phyloP scores from a whole-genome alignment of 1,140 invertebrate genomes.

The Berghia stephanieae region DNA sequence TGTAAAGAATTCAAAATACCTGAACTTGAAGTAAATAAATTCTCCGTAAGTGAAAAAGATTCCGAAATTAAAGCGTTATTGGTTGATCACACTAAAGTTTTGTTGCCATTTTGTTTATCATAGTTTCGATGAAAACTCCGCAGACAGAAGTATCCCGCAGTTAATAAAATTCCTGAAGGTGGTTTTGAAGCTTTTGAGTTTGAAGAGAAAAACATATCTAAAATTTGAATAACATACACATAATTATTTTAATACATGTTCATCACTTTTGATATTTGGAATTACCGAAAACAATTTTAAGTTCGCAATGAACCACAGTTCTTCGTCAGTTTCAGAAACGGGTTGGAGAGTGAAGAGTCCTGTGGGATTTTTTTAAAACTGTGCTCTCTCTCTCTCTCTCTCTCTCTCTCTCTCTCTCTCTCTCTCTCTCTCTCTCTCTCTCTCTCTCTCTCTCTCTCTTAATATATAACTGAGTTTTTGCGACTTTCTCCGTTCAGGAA shows the following conservation, averaged over 20 bases:
- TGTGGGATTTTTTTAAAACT: too few relatives aligned
- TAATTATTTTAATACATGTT: not conserved
- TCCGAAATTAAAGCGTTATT: not conserved
- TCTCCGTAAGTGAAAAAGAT: too few relatives aligned
- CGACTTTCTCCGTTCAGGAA: too few relatives aligned
- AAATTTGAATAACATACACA: not conserved
- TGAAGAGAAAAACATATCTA: not conserved
- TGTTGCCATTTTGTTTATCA: slow-evolving; percentile 28
- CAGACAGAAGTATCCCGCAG: not conserved
- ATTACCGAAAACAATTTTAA: not conserved
- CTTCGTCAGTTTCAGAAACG: not conserved
- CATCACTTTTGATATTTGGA: not conserved
- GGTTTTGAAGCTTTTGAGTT: not conserved
- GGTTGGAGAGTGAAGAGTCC: not conserved
- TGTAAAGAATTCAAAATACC: too few relatives aligned
- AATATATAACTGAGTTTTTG: not conserved
- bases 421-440: slow-evolving; percentile 2
- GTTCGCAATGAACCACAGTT: too few relatives aligned
- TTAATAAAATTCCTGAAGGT: not conserved
- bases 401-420: slow-evolving; percentile 8
- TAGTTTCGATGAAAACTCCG: slow-evolving; percentile 12
- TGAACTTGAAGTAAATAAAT: too few relatives aligned
- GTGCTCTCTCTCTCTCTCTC: slow-evolving; percentile 6
- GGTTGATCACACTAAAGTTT: not conserved
- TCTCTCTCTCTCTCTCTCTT: slow-evolving; percentile 11